Evolutionary conservation across 2,888 invertebrate species (phyloP).

Genomic region (Drosophila ochracea): DNA sequence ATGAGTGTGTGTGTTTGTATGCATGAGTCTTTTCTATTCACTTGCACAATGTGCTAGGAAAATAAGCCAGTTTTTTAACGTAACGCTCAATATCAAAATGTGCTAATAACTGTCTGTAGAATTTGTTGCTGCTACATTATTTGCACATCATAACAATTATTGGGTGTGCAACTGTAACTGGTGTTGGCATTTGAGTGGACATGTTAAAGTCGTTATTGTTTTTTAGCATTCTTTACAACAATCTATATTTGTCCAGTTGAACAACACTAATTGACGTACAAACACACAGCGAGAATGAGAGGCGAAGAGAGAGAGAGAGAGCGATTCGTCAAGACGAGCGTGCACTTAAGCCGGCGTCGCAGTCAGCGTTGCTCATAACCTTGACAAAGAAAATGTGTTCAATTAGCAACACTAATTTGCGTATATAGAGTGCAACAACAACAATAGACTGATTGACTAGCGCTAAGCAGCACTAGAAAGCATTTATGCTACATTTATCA

Average conservation of each 20-base stretch:
- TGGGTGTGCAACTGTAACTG: slow-evolving; percentile 27
- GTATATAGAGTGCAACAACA: slow-evolving; percentile 37
- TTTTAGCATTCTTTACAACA: slow-evolving; percentile 35
- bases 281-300: slow-evolving; percentile 15
- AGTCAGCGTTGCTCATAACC: slow-evolving; percentile 53
- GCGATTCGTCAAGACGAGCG: slow-evolving; percentile 12
- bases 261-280: slow-evolving; percentile 70
- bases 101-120: slow-evolving; percentile 44
- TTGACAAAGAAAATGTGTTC: slow-evolving; percentile 69
- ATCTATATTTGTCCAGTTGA: slow-evolving; percentile 59
- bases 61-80: slow-evolving; percentile 40
- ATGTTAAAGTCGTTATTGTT: slow-evolving; percentile 38
- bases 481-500: slow-evolving; percentile 24
- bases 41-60: slow-evolving; percentile 12
- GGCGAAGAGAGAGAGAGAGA: slow-evolving; percentile 4
- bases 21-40: slow-evolving; percentile 1
- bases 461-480: slow-evolving; percentile 20
- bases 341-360: slow-evolving; percentile 35
- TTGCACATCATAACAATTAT: slow-evolving; percentile 71
- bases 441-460: not conserved
- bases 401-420: slow-evolving; percentile 67
- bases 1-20: slow-evolving; percentile 21
- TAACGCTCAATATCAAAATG: slow-evolving; percentile 42
- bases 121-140: slow-evolving; percentile 47
- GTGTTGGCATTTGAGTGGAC: slow-evolving; percentile 17